Percentiles rank a stretch among this genome's conserved stretches.
phyloP scores from a whole-genome alignment of 2,797 vertebrate genomes.

The Pachyuromys duprasi region DNA sequence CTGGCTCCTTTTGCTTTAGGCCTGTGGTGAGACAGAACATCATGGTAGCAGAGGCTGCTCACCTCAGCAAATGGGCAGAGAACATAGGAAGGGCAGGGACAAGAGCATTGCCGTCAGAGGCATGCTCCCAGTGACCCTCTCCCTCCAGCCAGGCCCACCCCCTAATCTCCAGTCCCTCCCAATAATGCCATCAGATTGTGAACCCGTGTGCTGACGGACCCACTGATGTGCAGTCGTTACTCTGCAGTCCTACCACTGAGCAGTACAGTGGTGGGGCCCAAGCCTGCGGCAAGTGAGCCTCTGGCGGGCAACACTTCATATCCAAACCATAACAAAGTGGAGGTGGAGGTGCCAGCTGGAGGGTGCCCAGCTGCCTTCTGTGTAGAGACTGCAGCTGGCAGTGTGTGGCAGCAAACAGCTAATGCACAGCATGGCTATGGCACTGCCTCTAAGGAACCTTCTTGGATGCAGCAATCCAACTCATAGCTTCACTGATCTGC shows the following conservation, averaged over 20 bases:
- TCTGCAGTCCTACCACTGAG: background rate
- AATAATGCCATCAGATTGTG: background rate
- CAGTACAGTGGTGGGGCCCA: background rate
- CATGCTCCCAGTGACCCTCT: background rate
- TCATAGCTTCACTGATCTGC: background rate
- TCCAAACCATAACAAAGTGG: background rate
- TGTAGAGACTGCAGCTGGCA: background rate
- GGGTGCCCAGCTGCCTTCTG: background rate
- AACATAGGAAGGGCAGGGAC: background rate
- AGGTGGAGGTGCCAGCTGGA: background rate
- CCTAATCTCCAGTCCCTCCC: background rate
- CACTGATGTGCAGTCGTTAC: background rate
- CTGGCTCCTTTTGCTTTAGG: background rate
- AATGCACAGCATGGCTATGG: fast-evolving
- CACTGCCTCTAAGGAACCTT: background rate
- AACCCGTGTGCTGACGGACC: background rate
- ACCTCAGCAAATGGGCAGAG: background rate
- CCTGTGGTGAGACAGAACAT: background rate
- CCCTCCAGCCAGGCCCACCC: background rate
- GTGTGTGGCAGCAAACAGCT: too few species aligned
- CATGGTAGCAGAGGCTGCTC: background rate
- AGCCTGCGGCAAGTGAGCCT: background rate
- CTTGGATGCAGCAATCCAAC: background rate
- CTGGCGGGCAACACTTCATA: background rate
- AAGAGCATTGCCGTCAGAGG: background rate